Evolutionary conservation across 1,140 invertebrate species (phyloP), one percentile per base, ranked within the genome.

Genomic region (Mya arenaria): DNA sequence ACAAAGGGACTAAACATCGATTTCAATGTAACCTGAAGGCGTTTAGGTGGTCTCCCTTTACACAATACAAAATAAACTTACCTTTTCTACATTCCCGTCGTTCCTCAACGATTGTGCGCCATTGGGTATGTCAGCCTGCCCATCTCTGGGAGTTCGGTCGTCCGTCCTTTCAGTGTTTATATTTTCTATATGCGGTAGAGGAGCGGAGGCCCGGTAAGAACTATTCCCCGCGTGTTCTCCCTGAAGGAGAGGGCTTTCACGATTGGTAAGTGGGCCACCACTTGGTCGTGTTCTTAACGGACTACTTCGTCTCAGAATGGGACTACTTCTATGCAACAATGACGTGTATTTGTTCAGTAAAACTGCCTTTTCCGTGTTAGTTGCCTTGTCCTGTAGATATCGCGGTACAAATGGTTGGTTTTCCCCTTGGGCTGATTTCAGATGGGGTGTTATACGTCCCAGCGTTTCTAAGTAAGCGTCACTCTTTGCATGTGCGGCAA

Each of bases 401-500:
- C 44, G 36, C 39, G 77, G 65, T 28, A 41, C 32, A 48, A 62
- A 60, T 23, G 48, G 32, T 13, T 60, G 10, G 19, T 28, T 25
- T 39, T 37, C 58, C 2, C 39, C 32, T 25, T 10, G n/a, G 6
- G 8, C 56, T 36, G 32, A 8, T 30, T 71, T 32, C 17, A 80
- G 37, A 52, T 28, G 32, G 17, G 77, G 77, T 13, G 77, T 68
- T 0, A 80, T 32, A 19, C 77, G 30, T 41, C 55, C 77, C 4
- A 80, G 41, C 5, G 77, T 80, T 68, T 79, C 65, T 23, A 80
- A 80, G 62, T 71, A 80, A 3, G 77, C 65, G 68, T 71, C 77
- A 80, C 77, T 80, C 25, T 80, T 65, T 56, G 77, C 66, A 71
- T 80, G 77, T 66, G 77, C 77, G 37, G 41, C 68, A 8, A 80